These are phyloP conservation scores for Megatriorchis doriae DNA, from an alignment of 2,113 vertebrate genomes.

Conservation along the genomic window DNA sequence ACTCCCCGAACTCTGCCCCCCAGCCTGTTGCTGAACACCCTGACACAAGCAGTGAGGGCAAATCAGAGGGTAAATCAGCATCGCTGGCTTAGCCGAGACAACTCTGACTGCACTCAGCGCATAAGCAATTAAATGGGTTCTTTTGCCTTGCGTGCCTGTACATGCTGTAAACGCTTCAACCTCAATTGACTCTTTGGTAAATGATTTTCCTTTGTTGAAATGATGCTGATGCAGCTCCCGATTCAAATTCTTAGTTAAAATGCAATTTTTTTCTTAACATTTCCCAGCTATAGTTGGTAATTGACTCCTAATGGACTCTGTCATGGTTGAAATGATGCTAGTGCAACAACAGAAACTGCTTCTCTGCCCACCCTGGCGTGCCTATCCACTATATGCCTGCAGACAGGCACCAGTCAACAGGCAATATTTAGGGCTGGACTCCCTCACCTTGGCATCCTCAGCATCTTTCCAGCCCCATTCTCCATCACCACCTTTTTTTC, in stretches of 20 bases:
- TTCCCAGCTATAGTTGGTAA: constrained; percentile 63
- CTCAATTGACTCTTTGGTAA: constrained; percentile 73
- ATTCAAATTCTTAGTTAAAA: constrained; percentile 74
- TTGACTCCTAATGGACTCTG: constrained; percentile 74
- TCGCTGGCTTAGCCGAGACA: background rate
- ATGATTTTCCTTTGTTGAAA: constrained; percentile 73
- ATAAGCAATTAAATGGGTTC: constrained; percentile 62
- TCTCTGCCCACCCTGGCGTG: background rate
- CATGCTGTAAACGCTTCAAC: constrained; percentile 70
- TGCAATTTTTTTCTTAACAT: constrained; percentile 62
- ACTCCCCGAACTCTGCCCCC: background rate
- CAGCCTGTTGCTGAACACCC: background rate
- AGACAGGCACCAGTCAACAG: background rate
- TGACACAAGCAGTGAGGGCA: background rate
- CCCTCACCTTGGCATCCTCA: background rate
- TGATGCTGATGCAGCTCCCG: constrained; percentile 67
- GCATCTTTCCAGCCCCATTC: background rate
- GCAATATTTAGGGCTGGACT: background rate
- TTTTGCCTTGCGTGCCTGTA: constrained; percentile 42
- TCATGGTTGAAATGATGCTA: constrained; percentile 65
- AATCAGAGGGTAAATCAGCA: constrained; percentile 1
- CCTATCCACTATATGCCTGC: background rate
- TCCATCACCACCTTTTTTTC: background rate
- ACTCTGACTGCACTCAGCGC: background rate
- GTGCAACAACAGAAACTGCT: constrained; percentile 55